These are phyloP conservation scores for Mylabris phalerata DNA, from an alignment of 1,140 invertebrate genomes.

Conservation along the genomic window DNA sequence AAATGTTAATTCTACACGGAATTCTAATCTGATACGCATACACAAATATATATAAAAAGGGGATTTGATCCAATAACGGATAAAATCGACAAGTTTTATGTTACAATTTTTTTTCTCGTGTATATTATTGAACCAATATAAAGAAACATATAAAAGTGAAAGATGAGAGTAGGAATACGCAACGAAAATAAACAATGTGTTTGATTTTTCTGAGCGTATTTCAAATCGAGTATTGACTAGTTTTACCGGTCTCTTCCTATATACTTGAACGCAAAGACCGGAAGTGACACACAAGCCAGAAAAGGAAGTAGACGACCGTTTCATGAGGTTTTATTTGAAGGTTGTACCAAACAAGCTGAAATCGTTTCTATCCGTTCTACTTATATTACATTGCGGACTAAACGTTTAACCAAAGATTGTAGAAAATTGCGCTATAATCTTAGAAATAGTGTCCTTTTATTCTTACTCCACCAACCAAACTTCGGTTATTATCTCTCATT, in stretches of 20 bases:
- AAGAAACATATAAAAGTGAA: no score
- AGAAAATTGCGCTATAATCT: slow-evolving; percentile 28
- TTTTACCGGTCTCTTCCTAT: slow-evolving; percentile 7
- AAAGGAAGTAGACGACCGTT: slow-evolving; percentile 26
- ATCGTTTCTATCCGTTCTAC: slow-evolving; percentile 29
- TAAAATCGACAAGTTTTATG: no score
- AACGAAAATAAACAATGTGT: slow-evolving; percentile 9
- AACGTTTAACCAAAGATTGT: slow-evolving; percentile 23
- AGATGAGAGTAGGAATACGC: no score
- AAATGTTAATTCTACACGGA: no score
- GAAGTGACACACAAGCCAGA: slow-evolving; percentile 25
- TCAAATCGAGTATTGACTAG: slow-evolving; percentile 11
- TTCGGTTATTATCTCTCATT: slow-evolving; percentile 17
- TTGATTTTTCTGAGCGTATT: slow-evolving; percentile 12
- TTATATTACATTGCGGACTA: slow-evolving; percentile 25
- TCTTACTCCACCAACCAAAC: slow-evolving; percentile 14
- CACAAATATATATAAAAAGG: no score
- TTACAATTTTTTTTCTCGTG: no score
- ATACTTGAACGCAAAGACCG: slow-evolving; percentile 17
- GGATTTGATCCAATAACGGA: no score
- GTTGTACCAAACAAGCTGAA: slow-evolving; percentile 25
- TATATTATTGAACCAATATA: no score
- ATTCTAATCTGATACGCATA: no score
- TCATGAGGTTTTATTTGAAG: slow-evolving; percentile 31
- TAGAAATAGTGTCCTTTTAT: slow-evolving; percentile 15